Evolutionary conservation across 1,140 invertebrate genomes (phyloP), one percentile per base, ranked within the genome.

Genomic region (Contarinia nasturtii): DNA sequence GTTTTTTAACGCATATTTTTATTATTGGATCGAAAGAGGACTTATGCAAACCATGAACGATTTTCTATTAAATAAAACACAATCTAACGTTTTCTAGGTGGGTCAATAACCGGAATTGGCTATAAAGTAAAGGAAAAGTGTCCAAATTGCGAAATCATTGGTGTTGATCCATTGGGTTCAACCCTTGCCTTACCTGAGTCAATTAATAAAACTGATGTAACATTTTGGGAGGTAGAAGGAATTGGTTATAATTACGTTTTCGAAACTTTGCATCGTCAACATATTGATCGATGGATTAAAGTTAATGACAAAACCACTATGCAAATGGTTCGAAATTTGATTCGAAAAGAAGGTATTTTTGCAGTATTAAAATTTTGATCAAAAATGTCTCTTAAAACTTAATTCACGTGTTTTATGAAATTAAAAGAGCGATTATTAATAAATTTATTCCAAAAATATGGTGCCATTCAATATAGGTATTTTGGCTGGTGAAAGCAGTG

Each of bases 1-100:
- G 91, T 88, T 1, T 66, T 86, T 18, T 34, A n/a, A n/a, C n/a
- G n/a, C n/a, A n/a, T n/a, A n/a, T n/a, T n/a, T n/a, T n/a, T n/a
- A n/a, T n/a, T n/a, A n/a, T n/a, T n/a, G n/a, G n/a, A n/a, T 71
- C 95, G n/a, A 90, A 87, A 58, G 83, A 92, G 63, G 67, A 75
- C 48, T 67, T 67, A 10, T n/a, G n/a, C n/a, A n/a, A n/a, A n/a
- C n/a, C n/a, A n/a, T n/a, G n/a, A n/a, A n/a, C n/a, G n/a, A n/a
- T n/a, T n/a, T n/a, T n/a, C n/a, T n/a, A n/a, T n/a, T n/a, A n/a
- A n/a, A n/a, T n/a, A n/a, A n/a, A n/a, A n/a, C n/a, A n/a, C n/a
- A n/a, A n/a, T n/a, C 90, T 14, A n/a, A n/a, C n/a, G n/a, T n/a
- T n/a, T n/a, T n/a, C n/a, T n/a, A n/a, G 84, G 89, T 27, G 90